Percentiles rank a stretch among this genome's conserved stretches.
phyloP scores from a whole-genome alignment of 2,113 vertebrate genomes.

The Etheostoma cragini region DNA sequence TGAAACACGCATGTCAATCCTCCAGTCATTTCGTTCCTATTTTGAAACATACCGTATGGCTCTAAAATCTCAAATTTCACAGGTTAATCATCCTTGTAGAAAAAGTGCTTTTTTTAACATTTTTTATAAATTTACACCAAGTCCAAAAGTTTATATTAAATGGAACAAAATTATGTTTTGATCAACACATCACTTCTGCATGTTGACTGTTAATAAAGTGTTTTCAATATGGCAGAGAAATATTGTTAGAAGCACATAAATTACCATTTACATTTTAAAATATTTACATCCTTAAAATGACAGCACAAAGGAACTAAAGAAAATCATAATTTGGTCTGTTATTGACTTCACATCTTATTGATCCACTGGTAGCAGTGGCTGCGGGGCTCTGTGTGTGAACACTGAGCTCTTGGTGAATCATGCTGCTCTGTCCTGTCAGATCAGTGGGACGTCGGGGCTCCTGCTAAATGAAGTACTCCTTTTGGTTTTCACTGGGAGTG shows the following conservation, averaged over 20 bases:
- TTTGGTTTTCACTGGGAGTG: slow-evolving; percentile 88
- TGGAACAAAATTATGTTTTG: slow-evolving; percentile 29
- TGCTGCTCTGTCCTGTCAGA: slow-evolving; percentile 46
- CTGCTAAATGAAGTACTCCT: slow-evolving; percentile 94
- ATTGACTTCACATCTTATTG: slow-evolving; percentile 32
- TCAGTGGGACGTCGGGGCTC: not conserved
- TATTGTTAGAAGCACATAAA: slow-evolving; percentile 51
- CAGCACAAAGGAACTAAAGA: slow-evolving; percentile 8
- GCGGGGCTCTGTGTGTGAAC: slow-evolving; percentile 39
- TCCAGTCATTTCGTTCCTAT: not conserved
- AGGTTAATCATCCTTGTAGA: slow-evolving; percentile 39
- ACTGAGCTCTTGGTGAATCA: slow-evolving; percentile 43
- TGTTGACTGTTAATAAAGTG: slow-evolving; percentile 9
- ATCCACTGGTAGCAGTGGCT: slow-evolving; percentile 8
- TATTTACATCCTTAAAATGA: slow-evolving; percentile 61
- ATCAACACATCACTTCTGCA: slow-evolving; percentile 20
- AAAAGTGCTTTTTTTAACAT: slow-evolving; percentile 35
- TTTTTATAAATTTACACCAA: slow-evolving; percentile 46
- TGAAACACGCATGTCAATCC: slow-evolving; percentile 1
- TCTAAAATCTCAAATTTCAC: slow-evolving; percentile 12
- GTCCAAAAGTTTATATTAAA: slow-evolving; percentile 37
- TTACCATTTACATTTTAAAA: slow-evolving; percentile 53
- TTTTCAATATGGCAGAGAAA: slow-evolving; percentile 39
- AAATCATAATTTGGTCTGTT: slow-evolving; percentile 21
- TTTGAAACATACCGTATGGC: slow-evolving; percentile 19